Base-by-base conservation (phyloP, 2,888 invertebrate species). In the Hydriomena furcata region DNA sequence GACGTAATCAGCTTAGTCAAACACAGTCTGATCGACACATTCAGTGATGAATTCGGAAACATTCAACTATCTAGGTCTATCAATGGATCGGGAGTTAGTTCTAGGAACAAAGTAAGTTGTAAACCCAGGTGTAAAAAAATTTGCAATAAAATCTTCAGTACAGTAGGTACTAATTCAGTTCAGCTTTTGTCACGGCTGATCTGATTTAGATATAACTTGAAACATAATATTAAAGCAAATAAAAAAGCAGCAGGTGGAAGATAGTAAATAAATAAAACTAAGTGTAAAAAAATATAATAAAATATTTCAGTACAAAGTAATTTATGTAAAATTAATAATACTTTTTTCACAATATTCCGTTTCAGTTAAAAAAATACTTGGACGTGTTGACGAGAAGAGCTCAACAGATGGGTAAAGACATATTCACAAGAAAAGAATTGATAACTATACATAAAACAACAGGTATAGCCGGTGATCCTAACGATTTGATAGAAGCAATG, bases 1-100 rank as follows among this genome's bases (percentile, higher is more conserved):
- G 97, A 98, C 76, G 94, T 98, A 23, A 92, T 98, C 25, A 95
- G 97, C 72, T 92, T 99, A 43, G 93, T 97, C 82, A 94, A 94
- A 66, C 93, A 94, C 75, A 96, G 95, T 75, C 91, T 97, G 71
- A 89, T 94, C 21, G 96, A 97, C 73, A 94, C 95, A 0, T 94
- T 93, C 71, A 93, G 94, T 32, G 94, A 96, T 67, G 93, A 95
- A 70, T 92, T 91, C 62, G 95, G 95, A 0, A 86, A 91, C 44
- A 86, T 95, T 55, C 91, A 92, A 72, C 66, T 91, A 11, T 92
- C 92, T 1, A 85, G 92, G 36, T 95, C 95, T 2, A 94, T 94
- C 66, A 93, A 94, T 66, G 94, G 94, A 0, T 93, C 94, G 1
- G 94, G 95, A 20, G 93, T 94, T 73, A 95, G 95, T 75, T 93